Evolutionary conservation across 1,140 invertebrate genomes (phyloP).

Genomic region (Magallana angulata): DNA sequence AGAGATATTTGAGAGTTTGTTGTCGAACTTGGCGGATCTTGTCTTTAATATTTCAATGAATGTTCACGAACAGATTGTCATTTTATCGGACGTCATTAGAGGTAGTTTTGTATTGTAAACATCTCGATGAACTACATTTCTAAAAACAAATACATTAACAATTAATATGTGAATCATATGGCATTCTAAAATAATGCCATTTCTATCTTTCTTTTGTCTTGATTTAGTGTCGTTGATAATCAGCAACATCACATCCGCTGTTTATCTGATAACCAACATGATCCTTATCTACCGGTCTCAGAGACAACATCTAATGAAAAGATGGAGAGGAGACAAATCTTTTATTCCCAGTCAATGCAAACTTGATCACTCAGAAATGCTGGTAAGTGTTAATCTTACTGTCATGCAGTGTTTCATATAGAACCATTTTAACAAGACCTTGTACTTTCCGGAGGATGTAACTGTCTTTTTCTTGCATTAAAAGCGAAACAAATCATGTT

Average conservation of each 20-base stretch:
- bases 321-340: conserved; percentile 18
- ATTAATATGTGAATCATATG: too few species aligned
- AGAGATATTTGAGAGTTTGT: too few species aligned
- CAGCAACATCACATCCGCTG: neutral
- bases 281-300: neutral
- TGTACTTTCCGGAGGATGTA: neutral
- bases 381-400: neutral
- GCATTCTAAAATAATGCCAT: too few species aligned
- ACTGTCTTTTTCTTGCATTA: neutral
- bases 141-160: neutral
- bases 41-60: too few species aligned
- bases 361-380: neutral
- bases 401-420: neutral
- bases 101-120: too few species aligned
- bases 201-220: neutral
- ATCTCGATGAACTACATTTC: neutral
- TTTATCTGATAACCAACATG: conserved; percentile 2
- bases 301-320: neutral
- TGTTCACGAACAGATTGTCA: too few species aligned
- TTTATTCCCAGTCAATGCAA: neutral
- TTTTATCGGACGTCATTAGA: too few species aligned
- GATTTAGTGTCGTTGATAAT: neutral
- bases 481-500: too few species aligned
- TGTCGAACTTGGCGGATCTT: too few species aligned
- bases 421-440: neutral